phyloP scores from a whole-genome alignment of 1,140 invertebrate species.

The Portunus trituberculatus region DNA sequence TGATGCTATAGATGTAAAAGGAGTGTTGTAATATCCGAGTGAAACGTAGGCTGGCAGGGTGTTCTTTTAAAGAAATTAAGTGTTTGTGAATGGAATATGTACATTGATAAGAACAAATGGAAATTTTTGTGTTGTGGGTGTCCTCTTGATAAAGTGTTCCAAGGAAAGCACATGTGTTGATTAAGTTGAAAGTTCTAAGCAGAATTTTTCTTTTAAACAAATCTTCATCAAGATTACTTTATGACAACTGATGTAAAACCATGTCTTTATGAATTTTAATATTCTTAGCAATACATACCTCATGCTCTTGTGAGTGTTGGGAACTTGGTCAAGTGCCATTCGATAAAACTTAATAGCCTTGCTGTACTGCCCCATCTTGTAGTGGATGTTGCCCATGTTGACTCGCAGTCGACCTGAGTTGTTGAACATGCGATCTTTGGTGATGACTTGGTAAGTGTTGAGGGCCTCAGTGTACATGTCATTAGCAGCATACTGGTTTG shows the following conservation, averaged over 20 bases:
- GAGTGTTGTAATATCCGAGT: too few species aligned
- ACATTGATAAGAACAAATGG: too few species aligned
- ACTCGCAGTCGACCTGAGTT: slow-evolving; percentile 95
- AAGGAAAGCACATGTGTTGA: too few species aligned
- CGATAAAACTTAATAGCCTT: slow-evolving; percentile 99
- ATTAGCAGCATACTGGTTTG: slow-evolving; percentile 94
- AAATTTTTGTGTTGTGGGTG: too few species aligned
- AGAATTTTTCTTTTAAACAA: too few species aligned
- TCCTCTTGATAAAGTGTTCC: too few species aligned
- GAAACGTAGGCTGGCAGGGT: too few species aligned
- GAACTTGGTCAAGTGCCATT: slow-evolving; percentile 97
- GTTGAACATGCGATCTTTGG: slow-evolving; percentile 88
- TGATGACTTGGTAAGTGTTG: slow-evolving; percentile 92
- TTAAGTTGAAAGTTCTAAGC: too few species aligned
- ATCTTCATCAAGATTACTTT: too few species aligned
- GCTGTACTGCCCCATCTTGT: slow-evolving; percentile 94
- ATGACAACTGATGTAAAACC: not conserved
- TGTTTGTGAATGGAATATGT: too few species aligned
- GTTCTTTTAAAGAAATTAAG: too few species aligned
- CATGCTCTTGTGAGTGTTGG: slow-evolving; percentile 92
- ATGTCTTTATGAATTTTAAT: not conserved
- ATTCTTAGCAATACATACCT: slow-evolving; percentile 83
- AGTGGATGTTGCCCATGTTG: slow-evolving; percentile 99
- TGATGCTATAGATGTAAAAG: too few species aligned
- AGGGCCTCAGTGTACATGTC: slow-evolving; percentile 97